phyloP scores from a whole-genome alignment of 1,140 invertebrate species.

The Neodiprion lecontei region DNA sequence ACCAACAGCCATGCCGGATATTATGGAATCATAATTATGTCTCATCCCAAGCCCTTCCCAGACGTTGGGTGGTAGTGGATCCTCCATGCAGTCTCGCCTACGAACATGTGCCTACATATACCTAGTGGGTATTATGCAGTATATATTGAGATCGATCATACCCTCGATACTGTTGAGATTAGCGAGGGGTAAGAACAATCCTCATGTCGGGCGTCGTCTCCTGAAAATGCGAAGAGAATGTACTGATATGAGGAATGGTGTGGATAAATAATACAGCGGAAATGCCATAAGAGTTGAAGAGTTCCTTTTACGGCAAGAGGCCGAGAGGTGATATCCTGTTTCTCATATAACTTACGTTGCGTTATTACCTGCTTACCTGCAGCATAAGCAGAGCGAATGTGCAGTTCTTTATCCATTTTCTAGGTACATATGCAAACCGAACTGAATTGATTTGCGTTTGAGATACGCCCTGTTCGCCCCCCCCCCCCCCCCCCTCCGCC shows the following conservation, averaged over 20 bases:
- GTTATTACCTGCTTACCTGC: not conserved
- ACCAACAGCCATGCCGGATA: not conserved
- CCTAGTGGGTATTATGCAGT: not conserved
- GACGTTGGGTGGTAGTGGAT: not conserved
- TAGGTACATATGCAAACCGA: no score
- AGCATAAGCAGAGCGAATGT: not conserved
- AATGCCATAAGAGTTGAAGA: no score
- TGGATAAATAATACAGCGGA: no score
- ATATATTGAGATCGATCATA: slow-evolving; percentile 1
- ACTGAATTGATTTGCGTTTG: no score
- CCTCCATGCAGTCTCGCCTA: not conserved
- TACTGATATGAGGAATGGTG: no score
- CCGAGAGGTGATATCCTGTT: no score
- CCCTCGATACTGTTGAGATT: not conserved
- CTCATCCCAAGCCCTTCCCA: not conserved
- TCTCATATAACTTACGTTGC: not conserved
- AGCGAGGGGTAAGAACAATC: not conserved
- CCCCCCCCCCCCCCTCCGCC: no score
- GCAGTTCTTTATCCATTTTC: no score
- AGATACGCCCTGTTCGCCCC: no score
- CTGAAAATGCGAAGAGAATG: no score
- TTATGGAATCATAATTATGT: not conserved
- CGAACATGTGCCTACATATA: not conserved
- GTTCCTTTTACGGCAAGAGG: no score
- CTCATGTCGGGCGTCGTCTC: not conserved